A percentile compares a stretch with the other conserved stretches of the same genome.
Conservation (phyloP, 1,140 invertebrate species). For the Leguminivora glycinivorella region DNA sequence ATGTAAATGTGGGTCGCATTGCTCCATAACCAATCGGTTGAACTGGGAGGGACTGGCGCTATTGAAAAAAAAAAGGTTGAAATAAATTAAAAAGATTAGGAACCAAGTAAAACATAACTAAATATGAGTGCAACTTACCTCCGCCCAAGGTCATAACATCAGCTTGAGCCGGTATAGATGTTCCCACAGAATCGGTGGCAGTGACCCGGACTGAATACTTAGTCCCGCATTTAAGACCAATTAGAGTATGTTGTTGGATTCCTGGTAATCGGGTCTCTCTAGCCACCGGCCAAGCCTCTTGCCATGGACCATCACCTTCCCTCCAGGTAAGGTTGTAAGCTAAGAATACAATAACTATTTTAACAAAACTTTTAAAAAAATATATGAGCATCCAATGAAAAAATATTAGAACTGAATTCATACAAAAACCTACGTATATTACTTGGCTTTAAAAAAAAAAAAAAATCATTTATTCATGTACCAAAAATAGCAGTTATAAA, state of each 20-base stretch:
- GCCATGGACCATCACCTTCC: constrained; percentile 65
- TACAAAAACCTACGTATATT: too few relatives aligned
- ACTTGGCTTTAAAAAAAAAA: too few relatives aligned
- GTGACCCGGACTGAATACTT: constrained; percentile 86
- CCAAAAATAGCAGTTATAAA: too few relatives aligned
- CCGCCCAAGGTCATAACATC: constrained; percentile 67
- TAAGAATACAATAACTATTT: too few relatives aligned
- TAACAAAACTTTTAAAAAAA: too few relatives aligned
- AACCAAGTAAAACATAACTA: not conserved
- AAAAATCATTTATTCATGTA: too few relatives aligned
- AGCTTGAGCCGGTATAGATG: constrained; percentile 61
- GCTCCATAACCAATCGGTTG: constrained; percentile 75
- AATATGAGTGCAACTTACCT: constrained; percentile 43
- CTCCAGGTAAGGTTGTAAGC: constrained; percentile 70
- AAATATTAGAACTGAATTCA: too few relatives aligned
- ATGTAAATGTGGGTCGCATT: constrained; percentile 72
- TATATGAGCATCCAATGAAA: too few relatives aligned
- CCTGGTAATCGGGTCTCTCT: constrained; percentile 54
- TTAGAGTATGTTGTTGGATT: constrained; percentile 81
- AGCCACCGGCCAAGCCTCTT: constrained; percentile 63
- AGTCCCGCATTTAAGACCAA: constrained; percentile 87
- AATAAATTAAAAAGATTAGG: too few relatives aligned
- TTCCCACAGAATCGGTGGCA: constrained; percentile 86
- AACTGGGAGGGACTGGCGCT: constrained; percentile 67
- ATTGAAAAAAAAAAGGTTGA: too few relatives aligned